phyloP scores from a whole-genome alignment of 1,140 invertebrate genomes.

The Drepana arcuata region DNA sequence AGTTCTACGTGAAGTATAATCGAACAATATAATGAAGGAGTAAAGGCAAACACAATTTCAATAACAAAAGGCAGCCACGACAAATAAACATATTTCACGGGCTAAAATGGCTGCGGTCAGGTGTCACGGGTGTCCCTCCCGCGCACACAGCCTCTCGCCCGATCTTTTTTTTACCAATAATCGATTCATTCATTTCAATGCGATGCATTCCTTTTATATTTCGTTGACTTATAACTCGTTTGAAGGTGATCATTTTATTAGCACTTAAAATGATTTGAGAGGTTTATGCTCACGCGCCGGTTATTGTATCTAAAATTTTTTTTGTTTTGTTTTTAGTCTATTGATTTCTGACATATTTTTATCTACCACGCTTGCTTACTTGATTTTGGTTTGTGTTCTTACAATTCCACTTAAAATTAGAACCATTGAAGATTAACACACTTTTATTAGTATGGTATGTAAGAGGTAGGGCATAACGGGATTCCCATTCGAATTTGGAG shows the following conservation, averaged over 20 bases:
- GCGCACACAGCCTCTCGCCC: conserved; percentile 12
- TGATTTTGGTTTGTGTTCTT: no score
- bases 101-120: conserved; percentile 69
- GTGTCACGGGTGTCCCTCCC: conserved; percentile 48
- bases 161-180: conserved; percentile 50
- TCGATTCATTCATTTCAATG: conserved; percentile 59
- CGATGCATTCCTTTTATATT: conserved; percentile 44
- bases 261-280: not conserved
- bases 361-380: no score
- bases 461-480: no score
- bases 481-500: no score
- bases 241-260: conserved; percentile 7
- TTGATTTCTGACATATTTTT: no score
- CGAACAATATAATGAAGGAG: conserved; percentile 70
- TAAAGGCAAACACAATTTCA: conserved; percentile 71
- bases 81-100: conserved; percentile 72
- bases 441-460: no score
- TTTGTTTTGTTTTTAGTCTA: no score
- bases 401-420: no score
- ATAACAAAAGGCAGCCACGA: conserved; percentile 68
- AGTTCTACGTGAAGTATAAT: conserved; percentile 60
- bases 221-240: conserved; percentile 32
- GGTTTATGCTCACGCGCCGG: no score
- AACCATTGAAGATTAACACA: no score
- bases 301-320: no score